Evolutionary conservation across 2,113 vertebrate genomes (phyloP), one percentile per base, ranked within the genome.

Genomic region (Sphaerodactylus townsendi): DNA sequence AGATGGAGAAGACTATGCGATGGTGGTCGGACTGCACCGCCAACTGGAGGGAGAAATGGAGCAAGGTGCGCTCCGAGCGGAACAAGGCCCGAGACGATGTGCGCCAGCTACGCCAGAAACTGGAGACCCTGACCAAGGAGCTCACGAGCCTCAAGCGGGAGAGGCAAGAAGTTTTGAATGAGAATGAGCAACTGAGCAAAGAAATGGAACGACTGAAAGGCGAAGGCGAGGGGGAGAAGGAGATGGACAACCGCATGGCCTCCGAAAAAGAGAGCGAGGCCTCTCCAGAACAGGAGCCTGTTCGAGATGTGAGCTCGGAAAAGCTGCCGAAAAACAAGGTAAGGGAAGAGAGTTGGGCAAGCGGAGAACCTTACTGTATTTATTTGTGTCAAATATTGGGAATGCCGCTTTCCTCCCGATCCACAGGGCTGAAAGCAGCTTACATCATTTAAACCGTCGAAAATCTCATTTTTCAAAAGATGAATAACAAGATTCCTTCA

Each of bases 1-100:
- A 99, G 95, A 99, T 99, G 98, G 98, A 99, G 95, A 99, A 99
- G 94, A 99, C 98, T 9, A 99, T 99, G 98, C 97, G 98, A 28
- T 99, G 98, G 98, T 99, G 98, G 98, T 99, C 98, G 0, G 98
- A 99, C 95, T 99, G 98, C 94, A 99, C 98, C 0, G 98, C 98
- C 94, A 99, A 99, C 95, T 99, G 98, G 98, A 96, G 98, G 0
- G 98, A 99, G 95, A 99, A 99, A 78, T 99, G 98, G 98, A 99
- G 98, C 95, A 99, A 99, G 94, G 98, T 99, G 81, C 96, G 98
- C 0, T 97, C 98, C 0, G 98, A 99, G 88, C 97, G 98, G 21
- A 99, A 99, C 95, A 96, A 97, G 30, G 98, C 98, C 0, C 97
- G 98, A 0, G 98, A 99, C 33, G 98, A 99, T 87, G 98, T 98